phyloP scores from a whole-genome alignment of 1,140 invertebrate species.

The Melanaphis sacchari region DNA sequence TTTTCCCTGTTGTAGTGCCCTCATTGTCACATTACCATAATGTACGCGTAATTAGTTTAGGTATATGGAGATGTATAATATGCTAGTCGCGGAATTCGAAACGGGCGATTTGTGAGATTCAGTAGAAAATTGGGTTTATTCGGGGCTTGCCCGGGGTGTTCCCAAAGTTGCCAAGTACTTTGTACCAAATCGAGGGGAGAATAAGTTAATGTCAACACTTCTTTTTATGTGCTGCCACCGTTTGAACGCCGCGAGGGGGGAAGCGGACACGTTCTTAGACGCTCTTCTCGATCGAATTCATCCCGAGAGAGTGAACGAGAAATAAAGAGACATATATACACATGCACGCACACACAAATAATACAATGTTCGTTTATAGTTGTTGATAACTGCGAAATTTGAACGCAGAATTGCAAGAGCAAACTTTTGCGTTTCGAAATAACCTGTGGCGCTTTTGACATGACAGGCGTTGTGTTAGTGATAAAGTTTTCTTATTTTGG shows the following conservation, averaged over 20 bases:
- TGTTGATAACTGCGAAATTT: slow-evolving; percentile 44
- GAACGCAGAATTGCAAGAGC: not conserved
- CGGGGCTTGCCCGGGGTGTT: slow-evolving; percentile 23
- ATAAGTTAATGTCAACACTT: slow-evolving; percentile 56
- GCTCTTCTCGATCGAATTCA: slow-evolving; percentile 35
- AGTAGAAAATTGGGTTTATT: slow-evolving; percentile 49
- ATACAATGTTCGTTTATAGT: slow-evolving; percentile 22
- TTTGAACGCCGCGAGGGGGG: not conserved
- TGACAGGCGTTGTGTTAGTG: not conserved
- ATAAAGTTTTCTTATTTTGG: slow-evolving; percentile 44
- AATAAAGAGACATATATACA: not conserved
- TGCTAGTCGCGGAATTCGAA: not conserved
- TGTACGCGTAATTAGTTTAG: slow-evolving; percentile 40
- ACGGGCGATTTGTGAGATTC: slow-evolving; percentile 56
- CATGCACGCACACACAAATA: not conserved
- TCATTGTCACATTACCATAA: slow-evolving; percentile 40
- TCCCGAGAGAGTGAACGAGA: slow-evolving; percentile 3
- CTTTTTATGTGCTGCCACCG: not conserved
- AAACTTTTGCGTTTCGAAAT: slow-evolving; percentile 30
- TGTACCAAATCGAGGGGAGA: slow-evolving; percentile 45
- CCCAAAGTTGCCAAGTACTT: slow-evolving; percentile 28
- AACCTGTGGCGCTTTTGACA: slow-evolving; percentile 49
- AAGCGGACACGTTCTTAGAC: slow-evolving; percentile 12
- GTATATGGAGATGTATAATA: not conserved
- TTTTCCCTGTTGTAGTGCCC: not conserved